Evolutionary conservation across 2,113 vertebrate species (phyloP).

Genomic region (Willisornis vidua): DNA sequence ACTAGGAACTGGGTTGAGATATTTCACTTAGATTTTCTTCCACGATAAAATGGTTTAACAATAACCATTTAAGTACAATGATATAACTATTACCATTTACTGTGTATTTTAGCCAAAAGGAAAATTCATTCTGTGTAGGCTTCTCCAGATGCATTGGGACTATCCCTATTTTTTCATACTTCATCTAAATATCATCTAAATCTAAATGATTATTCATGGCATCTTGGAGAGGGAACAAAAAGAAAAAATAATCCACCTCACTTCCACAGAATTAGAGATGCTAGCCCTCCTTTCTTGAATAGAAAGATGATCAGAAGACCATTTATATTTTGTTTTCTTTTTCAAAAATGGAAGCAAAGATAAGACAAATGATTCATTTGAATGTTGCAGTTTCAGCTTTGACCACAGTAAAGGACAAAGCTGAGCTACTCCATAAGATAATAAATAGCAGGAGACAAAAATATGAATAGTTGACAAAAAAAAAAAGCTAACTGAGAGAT

Average conservation of each 20-base stretch:
- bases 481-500: conserved; percentile 7
- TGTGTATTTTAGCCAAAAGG: background rate
- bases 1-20: background rate
- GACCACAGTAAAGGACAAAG: conserved; percentile 28
- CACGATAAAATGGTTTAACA: background rate
- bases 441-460: conserved; percentile 57
- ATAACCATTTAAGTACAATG: background rate
- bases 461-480: conserved; percentile 6
- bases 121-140: background rate
- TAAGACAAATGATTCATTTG: conserved; percentile 4
- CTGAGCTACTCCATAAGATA: background rate
- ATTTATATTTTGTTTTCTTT: background rate
- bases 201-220: background rate
- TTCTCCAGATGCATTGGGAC: background rate
- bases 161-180: background rate
- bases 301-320: background rate
- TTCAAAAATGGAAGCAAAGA: background rate
- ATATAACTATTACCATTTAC: background rate
- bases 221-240: accelerated
- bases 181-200: background rate
- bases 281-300: background rate
- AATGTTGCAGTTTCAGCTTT: conserved; percentile 32
- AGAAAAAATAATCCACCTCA: background rate
- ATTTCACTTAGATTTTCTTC: background rate
- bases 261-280: background rate